Evolutionary conservation across 2,888 invertebrate genomes (phyloP).

Genomic region (Erebia palarica): DNA sequence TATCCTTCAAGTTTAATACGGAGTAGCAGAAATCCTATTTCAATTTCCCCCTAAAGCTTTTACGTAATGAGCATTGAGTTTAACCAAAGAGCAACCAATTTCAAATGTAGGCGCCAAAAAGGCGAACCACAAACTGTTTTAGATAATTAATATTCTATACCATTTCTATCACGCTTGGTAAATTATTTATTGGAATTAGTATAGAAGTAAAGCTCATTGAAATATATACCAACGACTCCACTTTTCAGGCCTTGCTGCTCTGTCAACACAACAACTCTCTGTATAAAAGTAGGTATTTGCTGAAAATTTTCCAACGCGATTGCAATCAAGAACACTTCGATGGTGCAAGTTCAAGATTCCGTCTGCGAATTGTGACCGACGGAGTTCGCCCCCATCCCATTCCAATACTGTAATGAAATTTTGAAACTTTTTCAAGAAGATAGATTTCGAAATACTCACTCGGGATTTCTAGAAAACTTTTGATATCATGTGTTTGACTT

Average conservation of each 20-base stretch:
- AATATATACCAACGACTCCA: no score
- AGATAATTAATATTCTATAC: no score
- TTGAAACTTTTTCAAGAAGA: conserved; percentile 60
- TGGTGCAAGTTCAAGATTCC: conserved; percentile 61
- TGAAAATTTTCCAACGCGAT: conserved; percentile 61
- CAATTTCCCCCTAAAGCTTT: conserved; percentile 36
- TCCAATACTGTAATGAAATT: conserved; percentile 68
- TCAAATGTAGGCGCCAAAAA: no score
- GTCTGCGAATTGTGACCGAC: conserved; percentile 58
- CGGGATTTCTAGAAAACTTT: conserved; percentile 25
- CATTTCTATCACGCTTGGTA: no score
- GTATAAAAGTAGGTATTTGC: conserved; percentile 54
- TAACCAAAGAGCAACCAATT: no score
- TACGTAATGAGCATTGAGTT: conserved; percentile 33
- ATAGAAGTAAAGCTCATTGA: no score
- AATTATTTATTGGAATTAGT: no score
- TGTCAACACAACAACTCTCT: no score
- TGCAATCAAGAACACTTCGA: conserved; percentile 72
- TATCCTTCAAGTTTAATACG: conserved; percentile 2
- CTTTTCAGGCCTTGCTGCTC: no score
- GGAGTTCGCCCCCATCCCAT: conserved; percentile 51
- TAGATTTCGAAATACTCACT: conserved; percentile 53
- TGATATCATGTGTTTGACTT: background rate
- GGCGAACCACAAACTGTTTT: no score
- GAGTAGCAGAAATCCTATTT: conserved; percentile 31